These are phyloP conservation scores for Drosophila rhopaloa DNA, from an alignment of 1,140 invertebrate genomes.

Conservation along the genomic window DNA sequence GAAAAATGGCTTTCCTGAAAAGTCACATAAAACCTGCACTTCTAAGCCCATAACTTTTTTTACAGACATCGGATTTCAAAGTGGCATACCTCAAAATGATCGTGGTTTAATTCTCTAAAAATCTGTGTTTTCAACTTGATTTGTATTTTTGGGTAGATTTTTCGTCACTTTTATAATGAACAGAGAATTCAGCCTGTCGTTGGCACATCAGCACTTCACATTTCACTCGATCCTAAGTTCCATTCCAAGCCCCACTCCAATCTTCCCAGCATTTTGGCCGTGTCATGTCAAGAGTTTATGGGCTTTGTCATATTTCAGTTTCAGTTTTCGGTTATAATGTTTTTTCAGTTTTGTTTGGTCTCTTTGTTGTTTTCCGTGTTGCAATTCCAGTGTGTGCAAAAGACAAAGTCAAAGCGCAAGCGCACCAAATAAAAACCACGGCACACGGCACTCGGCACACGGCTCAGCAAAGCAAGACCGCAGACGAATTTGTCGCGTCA, in stretches of 20 bases:
- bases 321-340: conserved; percentile 16
- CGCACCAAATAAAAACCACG: conserved; percentile 44
- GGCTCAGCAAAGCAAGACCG: conserved; percentile 20
- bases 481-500: conserved; percentile 59
- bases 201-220: conserved; percentile 21
- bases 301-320: conserved; percentile 34
- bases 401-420: conserved; percentile 57
- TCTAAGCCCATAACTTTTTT: too few relatives aligned
- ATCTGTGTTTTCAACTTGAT: too few relatives aligned
- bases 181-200: conserved; percentile 4
- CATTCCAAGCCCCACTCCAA: conserved; percentile 10
- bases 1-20: too few relatives aligned
- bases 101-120: too few relatives aligned
- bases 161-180: too few relatives aligned
- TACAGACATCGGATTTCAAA: too few relatives aligned
- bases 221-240: conserved; percentile 34
- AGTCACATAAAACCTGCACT: too few relatives aligned
- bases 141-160: too few relatives aligned
- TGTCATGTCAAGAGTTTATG: conserved; percentile 43
- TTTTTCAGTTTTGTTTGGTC: conserved; percentile 5
- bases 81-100: too few relatives aligned
- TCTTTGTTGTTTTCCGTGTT: conserved; percentile 46
- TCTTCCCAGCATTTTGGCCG: conserved; percentile 24
- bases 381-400: conserved; percentile 60
- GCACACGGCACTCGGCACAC: conserved; percentile 17